Evolutionary conservation across 2,888 invertebrate genomes (phyloP), one percentile per base, ranked within the genome.

Genomic region (Drosophila nigricruria): DNA sequence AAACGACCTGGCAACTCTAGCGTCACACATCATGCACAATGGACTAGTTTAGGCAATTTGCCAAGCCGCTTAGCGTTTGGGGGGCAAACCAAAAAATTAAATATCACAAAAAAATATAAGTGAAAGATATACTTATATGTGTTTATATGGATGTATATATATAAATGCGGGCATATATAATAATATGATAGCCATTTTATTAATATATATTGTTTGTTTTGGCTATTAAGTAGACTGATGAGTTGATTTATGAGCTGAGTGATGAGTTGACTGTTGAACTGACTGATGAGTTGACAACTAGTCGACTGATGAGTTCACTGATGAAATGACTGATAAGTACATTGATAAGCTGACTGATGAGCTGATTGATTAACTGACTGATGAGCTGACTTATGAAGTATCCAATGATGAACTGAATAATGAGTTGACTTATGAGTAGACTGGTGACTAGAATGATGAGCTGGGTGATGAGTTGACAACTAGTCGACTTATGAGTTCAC

Each of bases 1-100:
- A 58, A 73, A 57, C 68, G 68, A 73, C 58, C 57, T 62, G 73
- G 42, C 73, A 73, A 60, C 68, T 27, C 40, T 30, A 18, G 25
- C 60, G 16, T 12, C 56, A 34, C 38, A 32, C 47, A 10, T 4
- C 16, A n/a, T 59, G 32, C 27, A 27, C 58, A 20, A 58, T 18
- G 36, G 36, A 58, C 58, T 47, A 58, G 58, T 47, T 30, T 36
- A 16, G 45, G 47, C 58, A 58, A 47, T 58, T 47, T 58, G 58
- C 45, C 18, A 47, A 47, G 27, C 14, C 34, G 36, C 36, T 47
- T 16, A 38, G 27, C 14, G 27, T 4, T 45, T 20, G 30, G 30
- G 30, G 12, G 23, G 34, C 57, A 18, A 25, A n/a, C 23, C 43
- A 3, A 25, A 36, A 20, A 36, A 36, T 25, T 47, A 18, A 18